phyloP scores from a whole-genome alignment of 2,888 invertebrate species.

The Entomobrya multifasciata region DNA sequence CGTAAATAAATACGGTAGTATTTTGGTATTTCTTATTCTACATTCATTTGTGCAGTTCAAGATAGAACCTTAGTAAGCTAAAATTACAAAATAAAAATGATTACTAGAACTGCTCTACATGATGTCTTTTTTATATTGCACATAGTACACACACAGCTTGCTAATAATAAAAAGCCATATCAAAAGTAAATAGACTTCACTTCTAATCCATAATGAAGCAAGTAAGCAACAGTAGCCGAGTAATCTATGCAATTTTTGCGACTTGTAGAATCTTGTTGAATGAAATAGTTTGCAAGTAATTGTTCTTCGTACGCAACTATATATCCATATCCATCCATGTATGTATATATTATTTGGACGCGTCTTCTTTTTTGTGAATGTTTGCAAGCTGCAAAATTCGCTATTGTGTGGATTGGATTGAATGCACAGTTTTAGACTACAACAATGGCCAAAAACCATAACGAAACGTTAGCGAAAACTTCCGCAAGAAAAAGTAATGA shows the following conservation, averaged over 20 bases:
- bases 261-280: neutral
- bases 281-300: neutral
- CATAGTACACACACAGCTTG: neutral
- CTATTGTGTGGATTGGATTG: no score
- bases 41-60: no score
- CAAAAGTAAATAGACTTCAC: neutral
- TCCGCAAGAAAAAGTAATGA: conserved; percentile 54
- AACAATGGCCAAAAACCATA: conserved; percentile 57
- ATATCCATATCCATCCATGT: neutral
- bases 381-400: conserved; percentile 9
- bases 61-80: no score
- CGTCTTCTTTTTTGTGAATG: conserved; percentile 7
- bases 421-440: no score
- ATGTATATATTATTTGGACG: no score
- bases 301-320: neutral
- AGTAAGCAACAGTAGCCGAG: neutral
- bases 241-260: neutral
- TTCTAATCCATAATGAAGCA: neutral
- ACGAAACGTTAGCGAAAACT: conserved; percentile 49
- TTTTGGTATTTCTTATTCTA: no score
- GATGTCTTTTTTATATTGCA: neutral
- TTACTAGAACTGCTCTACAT: no score
- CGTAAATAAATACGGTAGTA: no score
- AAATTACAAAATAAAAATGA: no score
- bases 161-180: neutral